A percentile compares a stretch with the other conserved stretches of the same genome.
phyloP scores from a whole-genome alignment of 2,888 invertebrate genomes.

The Ashinkailepas kermadecensis region DNA sequence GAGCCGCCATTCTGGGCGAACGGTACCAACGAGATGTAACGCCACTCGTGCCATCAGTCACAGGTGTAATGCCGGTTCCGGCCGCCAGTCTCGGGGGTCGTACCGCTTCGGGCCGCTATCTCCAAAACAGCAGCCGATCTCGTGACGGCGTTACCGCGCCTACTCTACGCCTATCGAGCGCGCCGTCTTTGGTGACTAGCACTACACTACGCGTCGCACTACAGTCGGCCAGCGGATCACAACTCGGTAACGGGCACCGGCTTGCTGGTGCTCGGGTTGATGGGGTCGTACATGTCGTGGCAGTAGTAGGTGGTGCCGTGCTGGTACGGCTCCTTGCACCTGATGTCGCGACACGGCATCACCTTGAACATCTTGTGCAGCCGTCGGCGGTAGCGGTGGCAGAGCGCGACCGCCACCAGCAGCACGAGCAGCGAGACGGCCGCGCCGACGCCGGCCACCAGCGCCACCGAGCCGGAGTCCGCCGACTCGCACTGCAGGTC shows the following conservation, averaged over 20 bases:
- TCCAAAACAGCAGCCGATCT: no score
- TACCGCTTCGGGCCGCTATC: no score
- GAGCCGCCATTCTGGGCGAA: no score
- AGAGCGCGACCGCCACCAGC: neutral
- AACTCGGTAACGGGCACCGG: conserved; percentile 21
- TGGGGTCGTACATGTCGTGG: conserved; percentile 11
- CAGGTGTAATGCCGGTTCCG: no score
- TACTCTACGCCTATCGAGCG: neutral
- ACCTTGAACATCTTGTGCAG: conserved; percentile 23
- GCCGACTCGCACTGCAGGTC: neutral
- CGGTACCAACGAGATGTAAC: no score
- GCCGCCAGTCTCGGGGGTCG: no score
- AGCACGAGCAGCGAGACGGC: neutral
- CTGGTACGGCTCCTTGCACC: conserved; percentile 14
- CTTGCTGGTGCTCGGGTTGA: conserved; percentile 1
- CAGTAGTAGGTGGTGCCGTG: conserved; percentile 18
- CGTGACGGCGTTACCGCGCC: neutral
- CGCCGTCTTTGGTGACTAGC: conserved; percentile 15
- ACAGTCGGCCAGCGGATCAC: neutral
- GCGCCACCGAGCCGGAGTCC: neutral
- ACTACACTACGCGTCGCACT: neutral
- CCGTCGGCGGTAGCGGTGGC: conserved; percentile 14
- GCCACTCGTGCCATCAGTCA: no score
- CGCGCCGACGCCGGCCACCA: neutral
- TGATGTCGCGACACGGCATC: conserved; percentile 21